A percentile compares a stretch with the other conserved stretches of the same genome.
phyloP scores from a whole-genome alignment of 1,140 invertebrate species.

The Monochamus saltuarius region DNA sequence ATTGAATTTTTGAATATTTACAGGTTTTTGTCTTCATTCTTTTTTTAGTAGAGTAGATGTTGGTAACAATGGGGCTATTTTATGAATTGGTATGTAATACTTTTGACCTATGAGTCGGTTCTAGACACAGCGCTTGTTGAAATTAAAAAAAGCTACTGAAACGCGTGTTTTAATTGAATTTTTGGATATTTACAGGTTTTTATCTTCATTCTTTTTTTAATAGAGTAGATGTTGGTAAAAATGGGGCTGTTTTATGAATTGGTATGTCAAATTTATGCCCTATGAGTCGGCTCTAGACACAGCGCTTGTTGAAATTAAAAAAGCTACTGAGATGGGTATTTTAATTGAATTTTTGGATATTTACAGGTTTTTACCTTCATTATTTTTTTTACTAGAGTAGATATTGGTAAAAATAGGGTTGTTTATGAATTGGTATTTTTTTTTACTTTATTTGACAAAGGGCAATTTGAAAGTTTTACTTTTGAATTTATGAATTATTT shows the following conservation, averaged over 20 bases:
- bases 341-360: not conserved
- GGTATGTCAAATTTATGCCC: constrained; percentile 76
- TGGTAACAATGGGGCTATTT: too few species aligned
- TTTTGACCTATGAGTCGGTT: constrained; percentile 70
- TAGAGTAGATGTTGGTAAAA: too few species aligned
- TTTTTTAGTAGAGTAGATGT: too few species aligned
- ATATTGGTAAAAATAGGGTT: too few species aligned
- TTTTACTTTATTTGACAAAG: too few species aligned
- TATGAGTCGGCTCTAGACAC: constrained; percentile 65
- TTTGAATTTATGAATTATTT: too few species aligned
- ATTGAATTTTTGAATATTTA: not conserved
- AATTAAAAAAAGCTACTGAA: constrained; percentile 43
- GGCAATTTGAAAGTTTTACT: too few species aligned
- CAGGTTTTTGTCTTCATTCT: not conserved
- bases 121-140: constrained; percentile 60
- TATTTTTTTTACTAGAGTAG: too few species aligned
- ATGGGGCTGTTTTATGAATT: too few species aligned
- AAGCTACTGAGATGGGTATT: not conserved
- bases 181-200: not conserved
- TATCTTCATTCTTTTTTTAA: too few species aligned
- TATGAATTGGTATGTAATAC: constrained; percentile 76
- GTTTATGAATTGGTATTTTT: too few species aligned
- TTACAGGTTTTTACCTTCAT: not conserved
- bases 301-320: constrained; percentile 57
- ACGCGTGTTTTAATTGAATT: not conserved